Percentiles rank a stretch among this genome's conserved stretches.
Conservation (phyloP, 2,797 vertebrate species). For the Dermochelys coriacea region DNA sequence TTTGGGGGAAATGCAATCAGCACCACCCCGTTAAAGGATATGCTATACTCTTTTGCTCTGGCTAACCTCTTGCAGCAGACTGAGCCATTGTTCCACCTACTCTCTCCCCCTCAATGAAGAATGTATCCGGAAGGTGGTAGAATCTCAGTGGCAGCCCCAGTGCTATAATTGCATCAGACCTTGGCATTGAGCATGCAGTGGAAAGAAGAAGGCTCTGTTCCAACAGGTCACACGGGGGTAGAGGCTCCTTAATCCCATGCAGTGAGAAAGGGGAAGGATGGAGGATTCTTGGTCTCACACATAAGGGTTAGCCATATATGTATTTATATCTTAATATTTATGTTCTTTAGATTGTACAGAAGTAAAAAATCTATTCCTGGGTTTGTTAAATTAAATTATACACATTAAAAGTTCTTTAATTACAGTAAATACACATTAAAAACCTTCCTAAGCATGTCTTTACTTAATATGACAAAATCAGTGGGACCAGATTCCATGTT, state of each 20-base stretch:
- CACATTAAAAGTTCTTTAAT: neutral
- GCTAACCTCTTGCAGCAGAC: fast-evolving
- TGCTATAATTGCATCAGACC: neutral
- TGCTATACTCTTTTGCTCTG: neutral
- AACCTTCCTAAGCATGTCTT: neutral
- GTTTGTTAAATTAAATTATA: neutral
- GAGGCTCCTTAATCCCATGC: neutral
- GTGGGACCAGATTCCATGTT: slow-evolving; percentile 1
- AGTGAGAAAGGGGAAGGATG: neutral
- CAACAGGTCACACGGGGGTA: neutral
- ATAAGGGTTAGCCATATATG: neutral
- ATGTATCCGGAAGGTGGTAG: no score
- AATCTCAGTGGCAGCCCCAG: fast-evolving
- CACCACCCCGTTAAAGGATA: neutral
- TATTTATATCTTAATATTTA: neutral
- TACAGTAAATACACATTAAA: neutral
- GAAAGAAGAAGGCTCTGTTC: neutral
- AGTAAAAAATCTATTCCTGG: neutral
- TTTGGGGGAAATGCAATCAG: neutral
- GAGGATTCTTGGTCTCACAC: neutral
- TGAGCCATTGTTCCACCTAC: neutral
- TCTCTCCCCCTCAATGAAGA: no score
- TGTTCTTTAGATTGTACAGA: neutral
- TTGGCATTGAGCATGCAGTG: neutral
- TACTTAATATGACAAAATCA: neutral